Conservation (phyloP, 2,888 invertebrate genomes). For the Pycnomerus fuliginosus region DNA sequence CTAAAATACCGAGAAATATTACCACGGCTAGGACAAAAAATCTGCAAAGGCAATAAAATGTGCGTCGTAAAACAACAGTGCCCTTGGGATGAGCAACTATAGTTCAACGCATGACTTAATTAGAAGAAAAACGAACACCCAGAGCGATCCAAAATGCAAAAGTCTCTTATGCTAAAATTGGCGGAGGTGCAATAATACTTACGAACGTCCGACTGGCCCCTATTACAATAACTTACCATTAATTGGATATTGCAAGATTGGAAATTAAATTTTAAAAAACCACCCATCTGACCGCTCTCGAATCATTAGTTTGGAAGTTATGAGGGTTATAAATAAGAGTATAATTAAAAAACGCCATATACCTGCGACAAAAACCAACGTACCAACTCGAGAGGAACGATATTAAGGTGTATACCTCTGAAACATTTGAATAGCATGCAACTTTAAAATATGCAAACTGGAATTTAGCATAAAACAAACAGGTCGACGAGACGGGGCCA, state of each 20-base stretch:
- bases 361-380: slow-evolving; percentile 19
- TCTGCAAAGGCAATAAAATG: too few relatives aligned
- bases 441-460: slow-evolving; percentile 12
- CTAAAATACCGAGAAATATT: too few relatives aligned
- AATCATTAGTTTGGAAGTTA: slow-evolving; percentile 29
- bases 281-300: slow-evolving; percentile 27
- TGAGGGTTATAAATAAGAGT: slow-evolving; percentile 29
- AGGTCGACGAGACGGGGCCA: too few relatives aligned
- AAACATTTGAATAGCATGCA: slow-evolving; percentile 4
- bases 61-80: too few relatives aligned
- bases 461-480: slow-evolving; percentile 9
- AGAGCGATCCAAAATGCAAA: too few relatives aligned
- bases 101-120: too few relatives aligned
- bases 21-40: too few relatives aligned
- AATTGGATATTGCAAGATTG: slow-evolving; percentile 28
- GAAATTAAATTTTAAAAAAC: slow-evolving; percentile 30
- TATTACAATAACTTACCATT: slow-evolving; percentile 30
- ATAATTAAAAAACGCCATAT: slow-evolving; percentile 24
- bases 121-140: too few relatives aligned
- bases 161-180: too few relatives aligned
- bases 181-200: too few relatives aligned
- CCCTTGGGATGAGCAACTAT: too few relatives aligned
- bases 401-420: slow-evolving; percentile 2
- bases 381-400: slow-evolving; percentile 4
- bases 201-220: slow-evolving; percentile 8